Conservation (phyloP, 2,888 invertebrate genomes). For the Arctia plantaginis region DNA sequence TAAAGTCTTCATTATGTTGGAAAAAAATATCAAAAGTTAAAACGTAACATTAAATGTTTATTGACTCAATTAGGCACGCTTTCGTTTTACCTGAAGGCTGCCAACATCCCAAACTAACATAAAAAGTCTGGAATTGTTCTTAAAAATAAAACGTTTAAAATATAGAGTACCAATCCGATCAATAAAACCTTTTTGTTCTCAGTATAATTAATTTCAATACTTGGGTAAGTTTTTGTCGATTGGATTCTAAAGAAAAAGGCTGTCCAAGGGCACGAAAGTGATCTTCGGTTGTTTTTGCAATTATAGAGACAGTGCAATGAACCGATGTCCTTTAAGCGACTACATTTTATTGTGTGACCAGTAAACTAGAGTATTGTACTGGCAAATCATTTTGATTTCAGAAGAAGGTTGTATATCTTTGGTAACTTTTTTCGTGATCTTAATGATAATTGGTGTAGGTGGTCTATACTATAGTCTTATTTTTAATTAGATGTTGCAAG, state of each 20-base stretch:
- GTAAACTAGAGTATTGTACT: conserved; percentile 47
- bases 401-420: conserved; percentile 24
- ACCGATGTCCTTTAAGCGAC: conserved; percentile 26
- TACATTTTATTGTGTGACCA: conserved; percentile 45
- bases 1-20: background rate
- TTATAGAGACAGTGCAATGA: conserved; percentile 28
- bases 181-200: conserved; percentile 34
- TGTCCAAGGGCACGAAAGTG: conserved; percentile 22
- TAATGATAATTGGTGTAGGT: no score
- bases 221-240: conserved; percentile 36
- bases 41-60: conserved; percentile 10
- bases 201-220: conserved; percentile 40
- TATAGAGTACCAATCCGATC: conserved; percentile 4
- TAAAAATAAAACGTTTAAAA: conserved; percentile 12
- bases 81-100: conserved; percentile 19
- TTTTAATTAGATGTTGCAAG: no score
- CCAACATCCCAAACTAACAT: background rate
- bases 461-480: no score
- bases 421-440: background rate
- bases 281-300: conserved; percentile 31
- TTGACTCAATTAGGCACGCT: conserved; percentile 21
- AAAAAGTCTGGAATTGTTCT: conserved; percentile 1
- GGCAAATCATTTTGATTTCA: conserved; percentile 40
- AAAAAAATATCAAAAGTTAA: background rate
- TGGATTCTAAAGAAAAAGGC: conserved; percentile 21